A percentile compares a stretch with the other conserved stretches of the same genome.
phyloP scores from a whole-genome alignment of 1,140 invertebrate species.

The Sitobion miscanthi region DNA sequence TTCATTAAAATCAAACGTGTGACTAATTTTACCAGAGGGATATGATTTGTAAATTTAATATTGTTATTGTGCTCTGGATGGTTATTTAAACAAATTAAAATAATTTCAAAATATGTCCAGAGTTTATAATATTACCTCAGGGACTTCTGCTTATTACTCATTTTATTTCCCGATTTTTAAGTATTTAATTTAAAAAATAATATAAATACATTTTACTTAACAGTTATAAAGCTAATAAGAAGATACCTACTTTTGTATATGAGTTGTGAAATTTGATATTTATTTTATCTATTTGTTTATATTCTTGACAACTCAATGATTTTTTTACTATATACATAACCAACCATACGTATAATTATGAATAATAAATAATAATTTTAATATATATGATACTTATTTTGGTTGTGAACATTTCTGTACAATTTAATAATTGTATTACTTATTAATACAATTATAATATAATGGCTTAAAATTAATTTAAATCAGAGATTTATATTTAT shows the following conservation, averaged over 20 bases:
- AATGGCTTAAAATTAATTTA: background rate
- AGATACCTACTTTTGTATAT: background rate
- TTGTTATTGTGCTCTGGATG: background rate
- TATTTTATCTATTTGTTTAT: background rate
- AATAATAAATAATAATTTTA: background rate
- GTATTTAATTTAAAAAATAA: background rate
- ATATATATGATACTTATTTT: background rate
- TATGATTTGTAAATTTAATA: constrained; percentile 20
- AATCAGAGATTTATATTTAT: background rate
- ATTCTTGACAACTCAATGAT: background rate
- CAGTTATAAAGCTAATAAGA: background rate
- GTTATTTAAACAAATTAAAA: constrained; percentile 8
- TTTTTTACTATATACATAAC: background rate
- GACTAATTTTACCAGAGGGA: background rate
- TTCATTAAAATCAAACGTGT: constrained; percentile 12
- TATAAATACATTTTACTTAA: too few relatives aligned
- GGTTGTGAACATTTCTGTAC: too few relatives aligned
- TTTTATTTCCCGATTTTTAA: background rate
- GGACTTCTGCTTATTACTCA: background rate
- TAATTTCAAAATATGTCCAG: background rate
- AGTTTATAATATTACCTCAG: background rate
- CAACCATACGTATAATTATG: background rate
- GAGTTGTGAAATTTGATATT: background rate
- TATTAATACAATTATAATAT: background rate
- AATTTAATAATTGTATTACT: background rate